These are phyloP conservation scores for Alouatta palliata DNA, from an alignment of 2,113 vertebrate species.

Conservation along the genomic window DNA sequence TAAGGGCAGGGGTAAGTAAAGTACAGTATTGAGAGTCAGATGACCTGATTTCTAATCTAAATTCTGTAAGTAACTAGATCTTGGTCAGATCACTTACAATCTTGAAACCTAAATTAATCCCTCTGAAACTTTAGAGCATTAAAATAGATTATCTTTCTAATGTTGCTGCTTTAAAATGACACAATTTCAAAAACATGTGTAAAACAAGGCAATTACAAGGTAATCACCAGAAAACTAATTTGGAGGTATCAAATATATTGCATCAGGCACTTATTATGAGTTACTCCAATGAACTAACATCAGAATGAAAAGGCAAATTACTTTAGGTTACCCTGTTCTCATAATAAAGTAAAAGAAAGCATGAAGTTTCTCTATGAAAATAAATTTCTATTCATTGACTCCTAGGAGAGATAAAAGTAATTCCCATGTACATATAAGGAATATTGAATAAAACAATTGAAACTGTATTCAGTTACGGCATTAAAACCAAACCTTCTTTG, in stretches of 20 bases:
- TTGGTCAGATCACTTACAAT: slow-evolving; percentile 9
- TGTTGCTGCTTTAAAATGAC: slow-evolving; percentile 24
- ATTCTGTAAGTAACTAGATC: slow-evolving; percentile 29
- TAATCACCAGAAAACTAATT: slow-evolving; percentile 40
- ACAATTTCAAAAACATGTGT: slow-evolving; percentile 6
- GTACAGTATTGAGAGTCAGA: not conserved
- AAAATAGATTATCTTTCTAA: slow-evolving; percentile 56
- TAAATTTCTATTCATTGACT: slow-evolving; percentile 42
- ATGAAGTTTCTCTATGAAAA: slow-evolving; percentile 51
- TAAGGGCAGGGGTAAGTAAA: not conserved
- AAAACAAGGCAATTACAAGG: slow-evolving; percentile 58
- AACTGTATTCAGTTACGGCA: not conserved
- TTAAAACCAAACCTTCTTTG: not conserved
- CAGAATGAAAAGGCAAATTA: slow-evolving; percentile 61
- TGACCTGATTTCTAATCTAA: slow-evolving; percentile 12
- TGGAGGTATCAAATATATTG: not conserved
- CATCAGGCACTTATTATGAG: not conserved
- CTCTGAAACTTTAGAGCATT: slow-evolving; percentile 14
- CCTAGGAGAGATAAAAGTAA: slow-evolving; percentile 47
- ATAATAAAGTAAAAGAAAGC: slow-evolving; percentile 21
- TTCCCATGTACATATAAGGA: not conserved
- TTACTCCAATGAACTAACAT: slow-evolving; percentile 48
- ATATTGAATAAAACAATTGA: slow-evolving; percentile 14
- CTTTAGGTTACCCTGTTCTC: slow-evolving; percentile 22
- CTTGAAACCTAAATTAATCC: slow-evolving; percentile 51